Evolutionary conservation across 2,113 vertebrate species (phyloP), one percentile per base, ranked within the genome.

Genomic region (Scalopus aquaticus): DNA sequence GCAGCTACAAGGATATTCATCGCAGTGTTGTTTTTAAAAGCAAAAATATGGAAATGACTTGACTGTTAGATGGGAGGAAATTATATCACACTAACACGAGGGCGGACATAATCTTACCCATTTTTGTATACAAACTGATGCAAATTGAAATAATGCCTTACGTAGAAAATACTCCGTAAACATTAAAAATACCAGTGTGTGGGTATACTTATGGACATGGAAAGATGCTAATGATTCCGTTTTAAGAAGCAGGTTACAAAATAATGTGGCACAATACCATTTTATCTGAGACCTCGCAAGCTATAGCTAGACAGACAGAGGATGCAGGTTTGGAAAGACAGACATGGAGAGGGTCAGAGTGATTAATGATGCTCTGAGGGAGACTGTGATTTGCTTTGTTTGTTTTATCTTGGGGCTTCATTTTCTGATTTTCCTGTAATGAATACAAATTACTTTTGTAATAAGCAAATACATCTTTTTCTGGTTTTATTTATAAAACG

Each of bases 21-120:
- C 85, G 92, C 62, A 96, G 80, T 37, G 51, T 70, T 89, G 67
- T 87, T 95, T 81, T 10, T 78, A 92, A 96, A 97, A 88, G 81
- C 85, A 92, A 94, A 69, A 92, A 81, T 42, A 60, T 2, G 19
- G 46, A 90, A 92, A 92, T 90, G 64, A 90, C 67, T 88, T 90
- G 77, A 93, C 82, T 64, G 22, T 87, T 92, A 85, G 78, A 51
- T 2, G 28, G 62, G 2, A 17, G 6, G 6, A 73, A 77, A 78
- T n/a, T 54, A 74, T 32, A n/a, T 77, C 37, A 85, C 56, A 90
- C 9, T 5, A 54, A 92, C 24, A 58, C 35, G n/a, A 93, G 65
- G 56, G 28, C 77, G 96, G 73, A 92, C 12, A 77, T 28, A 28
- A 28, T 76, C 72, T 89, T 76, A 58, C 26, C 81, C 91, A 81